Evolutionary conservation across 1,140 invertebrate species (phyloP).

Genomic region (Eriosoma lanigerum): DNA sequence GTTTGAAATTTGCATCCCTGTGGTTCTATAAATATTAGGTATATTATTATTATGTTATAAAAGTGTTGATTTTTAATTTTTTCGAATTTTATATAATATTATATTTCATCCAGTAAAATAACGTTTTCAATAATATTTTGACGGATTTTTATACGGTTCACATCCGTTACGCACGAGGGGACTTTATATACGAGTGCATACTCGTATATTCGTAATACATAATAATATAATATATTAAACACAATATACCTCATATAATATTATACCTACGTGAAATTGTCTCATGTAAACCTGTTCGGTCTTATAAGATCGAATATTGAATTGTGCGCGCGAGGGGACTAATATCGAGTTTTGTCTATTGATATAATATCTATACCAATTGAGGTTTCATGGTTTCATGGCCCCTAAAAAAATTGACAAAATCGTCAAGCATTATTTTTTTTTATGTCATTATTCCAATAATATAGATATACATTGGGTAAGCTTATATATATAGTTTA

Average conservation of each 20-base stretch:
- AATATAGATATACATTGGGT: not conserved
- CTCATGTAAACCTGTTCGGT: conserved; percentile 42
- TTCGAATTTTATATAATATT: not conserved
- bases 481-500: not conserved
- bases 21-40: not conserved
- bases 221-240: too few relatives aligned
- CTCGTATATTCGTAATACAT: too few relatives aligned
- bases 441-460: too few relatives aligned
- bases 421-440: conserved; percentile 25
- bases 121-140: conserved; percentile 48
- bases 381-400: conserved; percentile 25
- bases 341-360: too few relatives aligned
- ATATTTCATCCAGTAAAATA: not conserved
- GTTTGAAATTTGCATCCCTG: not conserved
- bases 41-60: conserved; percentile 2
- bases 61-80: conserved; percentile 17
- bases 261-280: conserved; percentile 21
- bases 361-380: not conserved
- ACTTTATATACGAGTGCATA: not conserved
- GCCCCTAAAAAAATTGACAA: not conserved
- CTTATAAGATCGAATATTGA: not conserved
- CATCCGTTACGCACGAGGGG: conserved; percentile 42
- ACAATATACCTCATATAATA: not conserved
- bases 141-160: conserved; percentile 39
- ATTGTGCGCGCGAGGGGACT: not conserved